Evolutionary conservation across 2,797 vertebrate genomes (phyloP), one percentile per base, ranked within the genome.

Genomic region (Lycodopsis pacificus): DNA sequence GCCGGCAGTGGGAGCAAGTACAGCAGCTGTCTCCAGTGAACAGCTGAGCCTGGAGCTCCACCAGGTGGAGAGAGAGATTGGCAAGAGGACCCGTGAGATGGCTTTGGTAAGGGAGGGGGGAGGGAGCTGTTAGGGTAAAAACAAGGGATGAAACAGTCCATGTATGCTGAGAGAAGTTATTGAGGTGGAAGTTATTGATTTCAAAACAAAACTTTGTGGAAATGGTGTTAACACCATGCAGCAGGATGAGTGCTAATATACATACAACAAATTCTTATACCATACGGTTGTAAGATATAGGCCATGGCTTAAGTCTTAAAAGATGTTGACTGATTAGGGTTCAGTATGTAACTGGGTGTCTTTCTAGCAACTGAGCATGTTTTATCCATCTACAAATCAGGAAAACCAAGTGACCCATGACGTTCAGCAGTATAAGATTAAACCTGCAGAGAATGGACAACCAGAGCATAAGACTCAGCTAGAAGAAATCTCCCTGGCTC

Each of bases 21-120:
- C 88, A 11, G 22, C 89, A 14, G 49, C 89, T 1, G 91, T 99
- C 84, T 99, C 98, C 91, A 99, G 98, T 85, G 97, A 99, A 76
- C 98, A 99, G 94, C 93, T 99, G 75, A 99, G 97, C 92, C 89
- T 98, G 92, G 98, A 99, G 93, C 96, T 99, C 73, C 96, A 98
- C 93, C 97, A 99, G 61, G 98, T 99, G 90, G 98, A 99, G 94
- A 95, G 96, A 84, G 98, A 99, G 94, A 99, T 99, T 1, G 97
- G 98, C 70, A 99, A 98, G 94, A 95, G 98, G 92, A 99, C 97
- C 67, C 95, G 97, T 10, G 97, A 99, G 91, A 96, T 99, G 81
- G 97, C 96, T 81, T 92, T 98, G 97, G 98, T 99, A 90, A 95
- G 96, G 88, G 19, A 1, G 17, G 3, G 2, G 32, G 11, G 42